phyloP scores from a whole-genome alignment of 2,113 vertebrate species.

The Podilymbus podiceps region DNA sequence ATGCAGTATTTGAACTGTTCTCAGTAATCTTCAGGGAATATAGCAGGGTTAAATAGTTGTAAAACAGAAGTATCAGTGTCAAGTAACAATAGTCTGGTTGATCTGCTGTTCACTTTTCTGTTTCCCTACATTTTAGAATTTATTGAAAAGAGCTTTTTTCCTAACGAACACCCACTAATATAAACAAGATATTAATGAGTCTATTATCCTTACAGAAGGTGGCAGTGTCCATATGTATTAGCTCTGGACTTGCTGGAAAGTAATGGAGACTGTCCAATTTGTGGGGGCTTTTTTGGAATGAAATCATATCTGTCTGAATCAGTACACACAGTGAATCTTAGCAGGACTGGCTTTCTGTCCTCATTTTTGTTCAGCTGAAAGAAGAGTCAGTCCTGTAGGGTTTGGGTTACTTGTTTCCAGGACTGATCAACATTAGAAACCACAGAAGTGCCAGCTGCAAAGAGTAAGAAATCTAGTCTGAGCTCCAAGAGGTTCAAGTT shows the following conservation, averaged over 20 bases:
- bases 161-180: not conserved
- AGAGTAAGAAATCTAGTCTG: not conserved
- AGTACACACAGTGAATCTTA: not conserved
- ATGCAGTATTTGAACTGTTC: not conserved
- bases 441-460: not conserved
- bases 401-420: not conserved
- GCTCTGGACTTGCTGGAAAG: not conserved
- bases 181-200: not conserved
- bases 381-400: not conserved
- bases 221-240: not conserved
- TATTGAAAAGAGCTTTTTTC: not conserved
- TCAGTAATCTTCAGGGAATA: not conserved
- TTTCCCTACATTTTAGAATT: not conserved
- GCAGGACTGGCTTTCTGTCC: not conserved
- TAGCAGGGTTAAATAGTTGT: not conserved
- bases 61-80: not conserved
- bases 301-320: not conserved
- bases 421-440: not conserved
- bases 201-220: constrained; percentile 22
- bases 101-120: not conserved
- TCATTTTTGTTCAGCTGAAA: not conserved
- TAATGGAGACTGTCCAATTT: not conserved
- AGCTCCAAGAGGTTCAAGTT: not conserved
- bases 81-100: not conserved
- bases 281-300: fast-evolving